Evolutionary conservation across 2,113 vertebrate genomes (phyloP), one percentile per base, ranked within the genome.

Genomic region (Pluvianellus socialis): DNA sequence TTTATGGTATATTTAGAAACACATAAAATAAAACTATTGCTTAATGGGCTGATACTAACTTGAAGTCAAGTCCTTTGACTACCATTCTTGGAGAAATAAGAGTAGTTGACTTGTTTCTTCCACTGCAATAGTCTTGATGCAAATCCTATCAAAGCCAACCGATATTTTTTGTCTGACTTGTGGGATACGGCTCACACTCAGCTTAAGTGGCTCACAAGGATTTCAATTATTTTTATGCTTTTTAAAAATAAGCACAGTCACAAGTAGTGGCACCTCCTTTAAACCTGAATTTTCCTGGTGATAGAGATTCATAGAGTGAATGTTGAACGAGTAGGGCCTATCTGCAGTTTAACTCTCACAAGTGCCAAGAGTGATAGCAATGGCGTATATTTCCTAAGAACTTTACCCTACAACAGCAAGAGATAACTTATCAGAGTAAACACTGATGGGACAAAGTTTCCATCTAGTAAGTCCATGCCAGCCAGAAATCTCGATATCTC

Each of bases 401-500:
- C 91, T 96, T 96, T 94, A 80, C 75, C 72, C 81, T 70, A 22
- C 35, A 90, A 55, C 11, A 67, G 12, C 20, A 61, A 45, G 44
- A 75, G 55, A 84, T 82, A 87, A n/a, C 53, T 90, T 95, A 95
- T 61, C 91, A 89, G 67, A 91, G 88, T 70, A 95, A 97, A 93
- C 84, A 95, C 20, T 28, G 53, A 74, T 30, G 56, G 91, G 53
- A 59, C 96, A 96, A 95, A 94, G 89, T 88, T 92, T 79, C 35
- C 59, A 14, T 38, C 67, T 62, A 35, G 30, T 45, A 79, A 88
- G 68, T 61, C 27, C 4, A 0, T 56, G 40, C 14, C 55, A 67
- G 61, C 18, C 56, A 75, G 59, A 65, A 68, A 86, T 45, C 40
- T 58, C 5, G 1, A 62, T 28, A 33, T 45, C 45, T 93, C 65